A percentile compares a stretch with the other conserved stretches of the same genome.
Evolutionary conservation across 2,113 vertebrate genomes (phyloP).

Genomic region (Nothobranchius furzeri): DNA sequence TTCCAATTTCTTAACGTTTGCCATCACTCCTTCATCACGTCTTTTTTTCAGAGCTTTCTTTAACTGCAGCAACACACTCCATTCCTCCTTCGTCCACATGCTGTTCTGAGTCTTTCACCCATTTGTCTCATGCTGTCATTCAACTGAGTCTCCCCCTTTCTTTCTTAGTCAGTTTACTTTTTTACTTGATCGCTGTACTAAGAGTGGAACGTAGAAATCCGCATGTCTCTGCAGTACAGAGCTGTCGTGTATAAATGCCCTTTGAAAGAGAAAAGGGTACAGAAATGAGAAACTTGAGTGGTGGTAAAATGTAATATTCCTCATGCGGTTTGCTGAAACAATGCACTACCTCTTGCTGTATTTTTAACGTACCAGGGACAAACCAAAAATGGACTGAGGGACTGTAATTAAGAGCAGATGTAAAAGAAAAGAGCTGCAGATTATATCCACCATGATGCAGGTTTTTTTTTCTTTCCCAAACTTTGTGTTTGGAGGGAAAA

Average conservation of each 20-base stretch:
- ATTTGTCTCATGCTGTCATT: background rate
- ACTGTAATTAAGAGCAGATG: conserved; percentile 63
- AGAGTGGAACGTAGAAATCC: conserved; percentile 5
- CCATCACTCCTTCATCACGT: conserved; percentile 13
- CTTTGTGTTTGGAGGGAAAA: conserved; percentile 25
- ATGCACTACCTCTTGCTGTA: conserved; percentile 13
- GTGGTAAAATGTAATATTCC: conserved; percentile 13
- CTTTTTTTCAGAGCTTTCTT: background rate
- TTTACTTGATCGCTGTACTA: conserved; percentile 5
- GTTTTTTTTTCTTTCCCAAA: conserved; percentile 65
- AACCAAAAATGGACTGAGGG: conserved; percentile 28
- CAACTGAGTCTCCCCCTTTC: background rate
- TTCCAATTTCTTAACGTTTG: conserved; percentile 23
- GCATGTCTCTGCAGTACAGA: conserved; percentile 24
- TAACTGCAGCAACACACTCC: background rate
- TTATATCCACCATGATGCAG: conserved; percentile 60
- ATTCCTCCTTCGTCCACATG: background rate
- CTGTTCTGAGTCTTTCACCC: background rate
- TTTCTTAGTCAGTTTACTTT: conserved; percentile 5
- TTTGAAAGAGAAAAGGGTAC: conserved; percentile 13
- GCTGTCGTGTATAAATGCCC: conserved; percentile 6
- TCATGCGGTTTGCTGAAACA: conserved; percentile 28
- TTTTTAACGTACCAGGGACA: conserved; percentile 28
- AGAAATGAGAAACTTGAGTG: conserved; percentile 26
- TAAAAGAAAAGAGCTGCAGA: conserved; percentile 46